Evolutionary conservation across 2,888 invertebrate species (phyloP), one percentile per base, ranked within the genome.

Genomic region (Drosophila infuscata): DNA sequence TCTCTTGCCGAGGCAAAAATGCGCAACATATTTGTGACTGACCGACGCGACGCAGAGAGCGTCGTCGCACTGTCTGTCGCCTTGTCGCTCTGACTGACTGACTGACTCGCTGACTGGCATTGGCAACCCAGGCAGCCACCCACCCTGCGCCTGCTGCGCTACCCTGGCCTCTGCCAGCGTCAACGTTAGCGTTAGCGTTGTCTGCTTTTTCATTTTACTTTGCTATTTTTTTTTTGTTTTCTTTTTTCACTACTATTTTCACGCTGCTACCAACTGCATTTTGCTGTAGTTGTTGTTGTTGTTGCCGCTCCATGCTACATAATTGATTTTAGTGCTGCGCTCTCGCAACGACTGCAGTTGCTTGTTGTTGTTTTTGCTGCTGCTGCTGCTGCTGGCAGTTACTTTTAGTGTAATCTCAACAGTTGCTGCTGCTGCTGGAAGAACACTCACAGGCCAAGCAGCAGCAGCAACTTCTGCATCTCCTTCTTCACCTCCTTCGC

Each of bases 321-420:
- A 91, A 91, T 91, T 91, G 91, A 90, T 90, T 91, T 91, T 82
- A 90, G 88, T 82, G 81, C 83, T 88, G 80, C 65, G 85, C 90
- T 90, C 90, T 85, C 83, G 79, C 74, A 75, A 70, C 71, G 72
- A 70, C 72, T 79, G 83, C 65, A 65, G 63, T 56, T 64, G 51
- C 38, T 61, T 69, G 70, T 62, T 66, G 63, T 57, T 61, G 53
- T 52, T 66, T 62, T 74, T 67, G 63, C 73, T 77, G 59, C 51
- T 70, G 56, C 9, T 80, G 61, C 9, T 54, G 53, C 15, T 20
- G 38, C 38, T 89, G 90, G 88, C 89, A 84, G 83, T 90, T 84
- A 89, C 89, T 82, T 91, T 88, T 86, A 81, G 83, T 88, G 78
- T 91, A 88, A 88, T 90, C 87, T 90, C 76, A 79, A 86, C 83